These are phyloP conservation scores for Drosophila flavopinicola DNA, from an alignment of 2,888 invertebrate species.

Conservation along the genomic window DNA sequence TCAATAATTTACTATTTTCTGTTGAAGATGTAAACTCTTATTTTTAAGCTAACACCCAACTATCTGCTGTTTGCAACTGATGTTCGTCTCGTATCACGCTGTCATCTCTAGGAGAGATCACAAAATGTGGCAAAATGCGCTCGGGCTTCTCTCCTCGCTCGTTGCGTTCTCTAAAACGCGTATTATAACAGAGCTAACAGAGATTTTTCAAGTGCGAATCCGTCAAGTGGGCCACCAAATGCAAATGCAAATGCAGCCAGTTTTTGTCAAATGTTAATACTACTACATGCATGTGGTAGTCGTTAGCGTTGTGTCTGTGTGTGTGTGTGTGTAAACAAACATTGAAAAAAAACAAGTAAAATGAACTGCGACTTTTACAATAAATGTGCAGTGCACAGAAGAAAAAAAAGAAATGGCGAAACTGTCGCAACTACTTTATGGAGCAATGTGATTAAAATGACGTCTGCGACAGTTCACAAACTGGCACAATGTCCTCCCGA, in stretches of 20 bases:
- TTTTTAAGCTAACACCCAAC: no score
- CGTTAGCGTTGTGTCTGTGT: constrained; percentile 2
- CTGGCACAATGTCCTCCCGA: constrained; percentile 72
- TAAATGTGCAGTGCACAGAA: constrained; percentile 24
- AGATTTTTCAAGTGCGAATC: constrained; percentile 64
- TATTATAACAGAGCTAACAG: constrained; percentile 42
- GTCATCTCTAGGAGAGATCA: constrained; percentile 29
- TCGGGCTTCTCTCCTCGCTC: constrained; percentile 5
- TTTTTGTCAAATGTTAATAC: constrained; percentile 57
- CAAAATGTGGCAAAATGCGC: constrained; percentile 51
- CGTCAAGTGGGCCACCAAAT: constrained; percentile 68
- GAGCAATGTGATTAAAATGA: constrained; percentile 72
- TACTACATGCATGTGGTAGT: neutral
- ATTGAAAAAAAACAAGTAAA: constrained; percentile 17
- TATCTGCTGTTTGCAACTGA: neutral
- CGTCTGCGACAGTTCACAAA: constrained; percentile 57
- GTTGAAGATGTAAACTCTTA: no score
- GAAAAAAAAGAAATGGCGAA: constrained; percentile 10
- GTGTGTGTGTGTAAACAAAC: constrained; percentile 18
- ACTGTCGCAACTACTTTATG: constrained; percentile 49
- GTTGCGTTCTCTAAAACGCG: constrained; percentile 29
- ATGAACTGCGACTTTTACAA: constrained; percentile 38
- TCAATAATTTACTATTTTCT: no score
- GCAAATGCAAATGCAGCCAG: constrained; percentile 69
- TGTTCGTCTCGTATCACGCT: neutral